Conservation (phyloP, 2,888 invertebrate species). For the Acanthosepion pharaonis region DNA sequence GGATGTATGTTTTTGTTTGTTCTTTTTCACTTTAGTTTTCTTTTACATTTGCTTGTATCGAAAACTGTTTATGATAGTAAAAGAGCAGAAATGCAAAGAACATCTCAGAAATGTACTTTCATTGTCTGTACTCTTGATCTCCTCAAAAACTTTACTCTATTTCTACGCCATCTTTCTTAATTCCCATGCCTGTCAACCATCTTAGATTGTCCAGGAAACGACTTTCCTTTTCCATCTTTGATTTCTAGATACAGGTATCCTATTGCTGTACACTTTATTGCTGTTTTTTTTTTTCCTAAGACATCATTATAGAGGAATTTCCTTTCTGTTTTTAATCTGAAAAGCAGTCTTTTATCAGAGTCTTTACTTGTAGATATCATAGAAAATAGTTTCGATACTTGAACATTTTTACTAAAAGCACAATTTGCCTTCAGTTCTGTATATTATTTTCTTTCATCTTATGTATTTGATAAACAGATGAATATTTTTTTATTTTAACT, state of each 20-base stretch:
- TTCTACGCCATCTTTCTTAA: no score
- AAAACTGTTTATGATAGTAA: not conserved
- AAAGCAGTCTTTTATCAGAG: not conserved
- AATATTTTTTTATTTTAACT: no score
- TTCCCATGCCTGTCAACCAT: not conserved
- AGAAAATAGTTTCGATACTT: not conserved
- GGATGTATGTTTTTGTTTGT: not conserved
- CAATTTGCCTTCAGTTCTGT: not conserved
- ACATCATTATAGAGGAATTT: not conserved
- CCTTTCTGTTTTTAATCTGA: not conserved
- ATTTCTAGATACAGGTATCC: slow-evolving; percentile 10
- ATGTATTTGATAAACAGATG: not conserved
- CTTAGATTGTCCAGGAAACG: not conserved
- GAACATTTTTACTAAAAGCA: not conserved
- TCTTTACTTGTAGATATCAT: not conserved
- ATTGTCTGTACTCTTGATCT: not conserved
- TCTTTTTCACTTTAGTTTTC: not conserved
- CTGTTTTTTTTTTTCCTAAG: not conserved
- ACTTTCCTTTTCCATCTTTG: not conserved
- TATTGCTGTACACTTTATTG: not conserved
- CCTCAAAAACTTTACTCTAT: not conserved
- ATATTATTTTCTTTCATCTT: not conserved
- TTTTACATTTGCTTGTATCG: not conserved
- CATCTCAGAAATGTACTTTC: not conserved
- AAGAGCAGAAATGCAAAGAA: not conserved